phyloP scores from a whole-genome alignment of 2,888 invertebrate species.

The Liposcelis brunnea region DNA sequence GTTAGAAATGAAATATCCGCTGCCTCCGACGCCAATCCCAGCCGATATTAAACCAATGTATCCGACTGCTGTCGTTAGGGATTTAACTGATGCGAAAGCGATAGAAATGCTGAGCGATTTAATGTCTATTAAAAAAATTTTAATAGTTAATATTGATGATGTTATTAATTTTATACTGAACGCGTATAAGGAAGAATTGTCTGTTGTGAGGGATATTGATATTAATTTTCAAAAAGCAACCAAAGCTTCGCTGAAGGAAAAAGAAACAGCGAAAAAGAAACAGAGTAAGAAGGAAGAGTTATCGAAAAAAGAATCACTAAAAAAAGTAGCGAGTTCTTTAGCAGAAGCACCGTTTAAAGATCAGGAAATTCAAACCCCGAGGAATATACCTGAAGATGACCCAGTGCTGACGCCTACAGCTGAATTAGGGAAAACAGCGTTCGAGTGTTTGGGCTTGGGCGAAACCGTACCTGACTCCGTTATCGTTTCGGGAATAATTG shows the following conservation, averaged over 20 bases:
- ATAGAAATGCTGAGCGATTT: constrained; percentile 28
- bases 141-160: constrained; percentile 29
- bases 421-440: constrained; percentile 35
- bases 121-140: constrained; percentile 27
- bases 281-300: constrained; percentile 13
- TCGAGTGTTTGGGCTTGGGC: constrained; percentile 35
- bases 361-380: constrained; percentile 43
- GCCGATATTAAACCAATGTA: constrained; percentile 27
- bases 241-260: too few species aligned
- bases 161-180: constrained; percentile 38
- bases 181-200: constrained; percentile 13
- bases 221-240: too few species aligned
- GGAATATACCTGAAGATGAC: constrained; percentile 38
- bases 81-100: constrained; percentile 29
- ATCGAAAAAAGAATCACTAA: constrained; percentile 12
- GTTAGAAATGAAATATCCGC: constrained; percentile 31
- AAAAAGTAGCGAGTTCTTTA: constrained; percentile 3
- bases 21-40: constrained; percentile 24
- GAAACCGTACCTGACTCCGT: constrained; percentile 36
- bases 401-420: constrained; percentile 28
- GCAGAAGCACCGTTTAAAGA: constrained; percentile 9
- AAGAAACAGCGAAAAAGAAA: too few species aligned
- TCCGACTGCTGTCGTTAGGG: constrained; percentile 29
- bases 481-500: constrained; percentile 36
- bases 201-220: too few species aligned